phyloP scores from a whole-genome alignment of 1,140 invertebrate genomes.

The Drosophila pachea region DNA sequence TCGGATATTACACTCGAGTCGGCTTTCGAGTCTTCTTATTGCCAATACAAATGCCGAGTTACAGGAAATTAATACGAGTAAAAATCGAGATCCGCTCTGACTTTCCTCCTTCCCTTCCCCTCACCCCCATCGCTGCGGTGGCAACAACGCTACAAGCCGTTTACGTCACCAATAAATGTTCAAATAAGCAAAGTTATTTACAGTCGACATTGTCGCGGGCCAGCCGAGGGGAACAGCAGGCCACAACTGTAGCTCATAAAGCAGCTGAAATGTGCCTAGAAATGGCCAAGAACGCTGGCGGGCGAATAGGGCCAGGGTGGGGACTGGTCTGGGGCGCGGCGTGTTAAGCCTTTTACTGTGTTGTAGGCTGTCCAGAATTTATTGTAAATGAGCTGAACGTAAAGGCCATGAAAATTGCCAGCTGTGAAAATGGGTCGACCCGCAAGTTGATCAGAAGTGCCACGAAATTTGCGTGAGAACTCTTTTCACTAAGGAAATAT shows the following conservation, averaged over 20 bases:
- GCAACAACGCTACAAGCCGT: constrained; percentile 61
- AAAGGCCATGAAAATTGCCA: constrained; percentile 63
- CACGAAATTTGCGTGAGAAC: background rate
- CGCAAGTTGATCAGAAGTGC: constrained; percentile 14
- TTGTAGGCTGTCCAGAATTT: constrained; percentile 67
- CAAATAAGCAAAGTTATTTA: constrained; percentile 75
- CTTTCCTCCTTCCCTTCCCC: background rate
- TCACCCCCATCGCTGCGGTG: background rate
- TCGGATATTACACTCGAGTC: constrained; percentile 4
- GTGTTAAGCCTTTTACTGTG: constrained; percentile 64
- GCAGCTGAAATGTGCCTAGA: constrained; percentile 58
- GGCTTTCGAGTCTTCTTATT: constrained; percentile 10
- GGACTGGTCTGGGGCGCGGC: background rate
- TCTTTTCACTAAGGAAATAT: background rate
- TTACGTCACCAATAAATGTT: constrained; percentile 77
- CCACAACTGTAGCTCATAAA: constrained; percentile 73
- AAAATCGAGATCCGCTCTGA: constrained; percentile 43
- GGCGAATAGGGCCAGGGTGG: background rate
- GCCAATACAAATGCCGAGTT: constrained; percentile 36
- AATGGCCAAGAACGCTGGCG: background rate
- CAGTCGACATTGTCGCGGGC: constrained; percentile 38
- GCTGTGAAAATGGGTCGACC: constrained; percentile 20
- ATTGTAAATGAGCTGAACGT: constrained; percentile 65
- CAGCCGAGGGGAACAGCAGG: constrained; percentile 19
- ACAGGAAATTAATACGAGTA: constrained; percentile 73